Conservation (phyloP, 2,888 invertebrate species). For the Phymatocera aterrima region DNA sequence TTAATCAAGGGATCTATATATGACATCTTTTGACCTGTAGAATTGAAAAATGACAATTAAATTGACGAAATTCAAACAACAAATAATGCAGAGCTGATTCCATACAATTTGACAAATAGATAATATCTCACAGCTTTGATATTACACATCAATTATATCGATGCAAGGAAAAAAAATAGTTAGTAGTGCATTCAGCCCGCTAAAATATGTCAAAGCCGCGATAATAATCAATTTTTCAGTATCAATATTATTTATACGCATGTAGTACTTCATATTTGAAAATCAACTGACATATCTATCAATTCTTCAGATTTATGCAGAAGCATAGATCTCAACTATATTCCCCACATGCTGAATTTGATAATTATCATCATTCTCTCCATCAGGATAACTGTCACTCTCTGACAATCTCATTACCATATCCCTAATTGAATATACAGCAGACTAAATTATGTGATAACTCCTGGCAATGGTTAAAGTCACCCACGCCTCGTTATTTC, state of each 20-base stretch:
- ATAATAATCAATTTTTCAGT: background rate
- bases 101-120: constrained; percentile 36
- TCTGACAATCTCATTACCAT: no score
- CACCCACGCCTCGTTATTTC: background rate
- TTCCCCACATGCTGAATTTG: constrained; percentile 20
- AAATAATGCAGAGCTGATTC: constrained; percentile 39
- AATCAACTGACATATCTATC: background rate
- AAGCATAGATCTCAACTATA: constrained; percentile 1
- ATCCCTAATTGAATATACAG: no score
- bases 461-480: background rate
- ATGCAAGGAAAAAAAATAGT: constrained; percentile 46
- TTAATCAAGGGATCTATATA: constrained; percentile 46
- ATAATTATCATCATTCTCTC: constrained; percentile 4
- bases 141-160: constrained; percentile 12
- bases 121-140: constrained; percentile 36
- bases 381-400: background rate
- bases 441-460: background rate
- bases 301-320: background rate
- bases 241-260: no score
- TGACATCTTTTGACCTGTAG: constrained; percentile 46
- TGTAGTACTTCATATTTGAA: background rate
- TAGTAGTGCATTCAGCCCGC: constrained; percentile 53
- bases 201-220: constrained; percentile 15
- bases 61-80: constrained; percentile 43
- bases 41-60: constrained; percentile 46